Base-by-base conservation (phyloP, 2,113 vertebrate genomes). In the Scolopax mira region DNA sequence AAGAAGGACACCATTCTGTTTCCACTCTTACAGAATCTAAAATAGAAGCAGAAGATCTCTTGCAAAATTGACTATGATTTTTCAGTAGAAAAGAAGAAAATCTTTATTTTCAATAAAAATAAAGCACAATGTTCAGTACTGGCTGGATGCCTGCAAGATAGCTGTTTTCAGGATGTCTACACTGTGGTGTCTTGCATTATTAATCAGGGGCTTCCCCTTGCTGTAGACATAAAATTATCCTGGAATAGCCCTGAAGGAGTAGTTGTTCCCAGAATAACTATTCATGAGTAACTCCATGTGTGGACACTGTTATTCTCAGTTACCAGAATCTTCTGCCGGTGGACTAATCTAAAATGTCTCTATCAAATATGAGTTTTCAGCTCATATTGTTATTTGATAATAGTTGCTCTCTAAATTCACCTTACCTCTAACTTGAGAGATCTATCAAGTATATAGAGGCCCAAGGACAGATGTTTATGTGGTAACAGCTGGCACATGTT, bases 401-500 rank as follows among this genome's bases (percentile, higher is more conserved):
- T 19, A 6, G 14, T 30, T 75, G n/a, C 39, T 58, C 21, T 86
- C 61, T 81, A 35, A 81, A 74, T 44, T 84, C 64, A 52, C 33
- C 83, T 79, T 69, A 80, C 24, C 65, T 79, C 86, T 84, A 83
- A 62, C 75, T 80, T 51, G 60, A 48, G 39, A 92, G 90, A 55
- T 35, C 69, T 80, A n/a, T 67, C 7, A 48, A 81, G 30, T 55
- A 27, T 48, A 86, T 90, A 80, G 72, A 17, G 61, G 13, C 39
- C 72, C 65, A 75, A 71, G 65, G 51, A 90, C 73, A 87, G 6
- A 84, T 60, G 19, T 66, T 81, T 11, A 33, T 93, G 88, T 91
- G 57, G 88, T 71, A 93, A 96, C 48, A 80, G 55, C 44, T 96
- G 90, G 90, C 90, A 78, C 19, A 67, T 49, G 23, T 61, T 79